Evolutionary conservation across 1,140 invertebrate genomes (phyloP), one percentile per base, ranked within the genome.

Genomic region (Galendromus occidentalis): DNA sequence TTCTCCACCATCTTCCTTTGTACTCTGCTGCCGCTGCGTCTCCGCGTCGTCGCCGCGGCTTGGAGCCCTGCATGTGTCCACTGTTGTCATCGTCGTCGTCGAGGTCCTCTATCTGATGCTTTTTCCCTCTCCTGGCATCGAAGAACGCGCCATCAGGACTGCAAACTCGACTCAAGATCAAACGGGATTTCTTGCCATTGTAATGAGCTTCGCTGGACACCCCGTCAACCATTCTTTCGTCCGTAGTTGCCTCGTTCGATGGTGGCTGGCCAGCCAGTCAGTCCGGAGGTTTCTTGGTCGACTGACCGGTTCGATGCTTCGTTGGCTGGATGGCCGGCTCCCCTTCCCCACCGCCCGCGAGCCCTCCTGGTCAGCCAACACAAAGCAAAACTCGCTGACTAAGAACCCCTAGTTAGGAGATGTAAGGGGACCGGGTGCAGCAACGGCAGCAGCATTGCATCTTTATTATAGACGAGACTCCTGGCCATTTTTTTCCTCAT

Each of bases 331-430:
- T 9, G 33, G 33, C 9, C 33, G 9, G 33, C 33, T 9, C 33
- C 33, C 9, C 33, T 39, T 4, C 9, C 33, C 33, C 33, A 6
- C 9, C 33, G 33, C 4, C 9, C 9, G 33, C 33, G 4, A 39
- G 33, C 33, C 33, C 33, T 39, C 33, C 33, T 39, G 33, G 33
- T 39, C 33, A 33, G 51, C 33, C 51, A 59, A 59, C 51, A 59
- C 51, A 59, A 59, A 59, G 51, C 51, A 59, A 59, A 59, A 59
- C 51, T 33, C 51, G 51, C 51, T 59, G 51, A 59, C 51, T 59
- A 59, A 59, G 51, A 59, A 22, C 51, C 33, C 33, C 51, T 59
- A 59, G 51, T 59, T 59, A 59, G 51, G 33, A 59, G 51, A 25
- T 25, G 33, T 25, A 5, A 14, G 33, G 51, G 14, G 51, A 59